Conservation (phyloP, 2,113 vertebrate genomes). For the Hippoglossus stenolepis region DNA sequence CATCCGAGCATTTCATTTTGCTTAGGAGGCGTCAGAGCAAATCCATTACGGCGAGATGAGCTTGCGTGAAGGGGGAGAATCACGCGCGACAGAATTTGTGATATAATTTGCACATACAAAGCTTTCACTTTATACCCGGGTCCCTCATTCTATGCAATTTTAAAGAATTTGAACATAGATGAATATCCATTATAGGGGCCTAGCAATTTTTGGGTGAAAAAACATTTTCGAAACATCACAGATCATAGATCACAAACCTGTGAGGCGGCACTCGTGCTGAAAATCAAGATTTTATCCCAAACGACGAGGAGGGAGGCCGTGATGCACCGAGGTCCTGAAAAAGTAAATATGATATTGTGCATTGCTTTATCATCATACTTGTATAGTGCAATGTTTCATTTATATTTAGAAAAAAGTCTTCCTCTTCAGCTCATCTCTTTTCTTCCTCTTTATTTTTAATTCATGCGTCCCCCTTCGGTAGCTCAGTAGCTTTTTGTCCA, state of each 20-base stretch:
- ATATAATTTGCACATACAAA: constrained; percentile 14
- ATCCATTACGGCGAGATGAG: constrained; percentile 62
- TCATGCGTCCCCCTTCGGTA: background rate
- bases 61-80: constrained; percentile 28
- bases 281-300: constrained; percentile 49
- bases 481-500: constrained; percentile 26
- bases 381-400: constrained; percentile 46
- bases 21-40: constrained; percentile 58
- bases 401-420: constrained; percentile 32
- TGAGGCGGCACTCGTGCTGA: background rate
- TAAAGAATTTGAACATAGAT: constrained; percentile 21
- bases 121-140: constrained; percentile 6
- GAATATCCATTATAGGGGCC: background rate
- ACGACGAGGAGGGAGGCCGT: constrained; percentile 40
- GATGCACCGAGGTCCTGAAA: constrained; percentile 54
- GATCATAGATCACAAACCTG: constrained; percentile 35
- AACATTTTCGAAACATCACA: constrained; percentile 33
- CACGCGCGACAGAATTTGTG: background rate
- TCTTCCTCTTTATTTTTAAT: background rate
- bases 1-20: constrained; percentile 54
- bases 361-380: constrained; percentile 39
- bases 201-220: constrained; percentile 9
- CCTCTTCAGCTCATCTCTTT: background rate
- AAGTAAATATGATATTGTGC: constrained; percentile 45
- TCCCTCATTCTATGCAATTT: background rate